Base-by-base conservation (phyloP, 2,888 invertebrate species). In the Pachycephus smyrnensis region DNA sequence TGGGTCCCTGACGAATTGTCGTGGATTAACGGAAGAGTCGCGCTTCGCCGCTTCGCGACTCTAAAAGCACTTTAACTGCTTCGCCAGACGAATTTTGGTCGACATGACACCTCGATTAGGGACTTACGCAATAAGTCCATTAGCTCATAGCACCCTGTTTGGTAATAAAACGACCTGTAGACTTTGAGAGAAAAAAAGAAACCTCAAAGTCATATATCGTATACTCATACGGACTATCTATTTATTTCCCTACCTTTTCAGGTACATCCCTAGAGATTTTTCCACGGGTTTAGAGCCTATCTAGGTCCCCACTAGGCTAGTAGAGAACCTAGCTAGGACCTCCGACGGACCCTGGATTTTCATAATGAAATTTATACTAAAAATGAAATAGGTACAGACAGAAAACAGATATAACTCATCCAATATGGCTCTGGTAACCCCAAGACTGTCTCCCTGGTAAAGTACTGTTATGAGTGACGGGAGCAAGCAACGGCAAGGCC, bases 381-480 rank as follows among this genome's bases (percentile, higher is more conserved):
- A 73, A 78, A 76, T 78, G 79, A 74, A 74, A 79, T 78, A 80
- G 73, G 73, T 77, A 36, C 75, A 55, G 55, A 55, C 55, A 3
- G 55, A 55, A 55, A 9, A 23, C 55, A 55, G 6, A 1, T 55
- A 23, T 55, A 55, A 23, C 9, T 55, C 55, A 55, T 55, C 23
- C 55, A 9, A 55, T 55, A 55, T 55, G 55, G 55, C 55, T 23
- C 55, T 23, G 55, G 55, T 55, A 55, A 55, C 55, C 55, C 55
- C 55, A 55, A 55, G 55, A 55, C 55, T 55, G 55, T 71, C 71
- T 71, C 32, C 32, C 75, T 36, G 40, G 73, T 68, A 37, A 79
- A 76, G 40, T 75, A 55, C 55, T 76, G 75, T 68, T 77, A 77
- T 32, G 77, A 81, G 23, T 71, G 80, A 83, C 79, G 75, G 81